These are phyloP conservation scores for Machimus rusticus DNA, from an alignment of 2,888 invertebrate genomes.

Conservation along the genomic window DNA sequence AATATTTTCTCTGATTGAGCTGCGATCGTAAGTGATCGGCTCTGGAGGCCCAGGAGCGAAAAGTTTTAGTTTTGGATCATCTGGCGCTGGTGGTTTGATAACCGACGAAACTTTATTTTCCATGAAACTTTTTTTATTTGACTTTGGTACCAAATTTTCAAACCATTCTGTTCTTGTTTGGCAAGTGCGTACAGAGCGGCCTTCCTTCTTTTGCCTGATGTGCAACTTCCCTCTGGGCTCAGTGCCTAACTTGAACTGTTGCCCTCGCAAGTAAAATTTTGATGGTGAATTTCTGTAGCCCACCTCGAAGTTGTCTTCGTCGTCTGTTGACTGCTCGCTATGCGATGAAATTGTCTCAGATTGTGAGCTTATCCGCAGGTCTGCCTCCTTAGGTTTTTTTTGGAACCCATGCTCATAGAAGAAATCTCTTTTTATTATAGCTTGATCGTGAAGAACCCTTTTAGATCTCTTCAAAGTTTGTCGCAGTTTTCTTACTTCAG, in stretches of 20 bases:
- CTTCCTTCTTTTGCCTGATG: conserved; percentile 51
- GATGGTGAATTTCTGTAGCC: conserved; percentile 50
- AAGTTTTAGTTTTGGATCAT: conserved; percentile 55
- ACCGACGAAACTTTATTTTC: conserved; percentile 52
- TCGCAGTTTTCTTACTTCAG: conserved; percentile 54
- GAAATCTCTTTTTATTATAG: conserved; percentile 53
- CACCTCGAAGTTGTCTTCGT: conserved; percentile 57
- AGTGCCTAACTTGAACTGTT: conserved; percentile 56
- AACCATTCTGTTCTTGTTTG: conserved; percentile 59
- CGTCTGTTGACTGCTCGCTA: conserved; percentile 57
- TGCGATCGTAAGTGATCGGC: conserved; percentile 33
- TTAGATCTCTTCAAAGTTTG: conserved; percentile 54
- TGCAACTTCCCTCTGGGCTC: conserved; percentile 57
- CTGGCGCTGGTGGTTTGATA: conserved; percentile 52
- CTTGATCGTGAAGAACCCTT: conserved; percentile 54
- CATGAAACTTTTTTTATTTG: conserved; percentile 54
- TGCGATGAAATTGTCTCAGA: conserved; percentile 46
- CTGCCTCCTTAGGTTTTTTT: background rate
- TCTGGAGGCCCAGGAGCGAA: conserved; percentile 53
- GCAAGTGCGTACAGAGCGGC: conserved; percentile 55
- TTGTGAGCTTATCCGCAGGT: conserved; percentile 10
- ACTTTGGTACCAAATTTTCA: conserved; percentile 55
- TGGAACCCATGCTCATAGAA: conserved; percentile 50
- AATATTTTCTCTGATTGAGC: conserved; percentile 52
- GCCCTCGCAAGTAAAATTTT: conserved; percentile 58